Base-by-base conservation (phyloP, 2,888 invertebrate species). In the Amphiduros pacificus region DNA sequence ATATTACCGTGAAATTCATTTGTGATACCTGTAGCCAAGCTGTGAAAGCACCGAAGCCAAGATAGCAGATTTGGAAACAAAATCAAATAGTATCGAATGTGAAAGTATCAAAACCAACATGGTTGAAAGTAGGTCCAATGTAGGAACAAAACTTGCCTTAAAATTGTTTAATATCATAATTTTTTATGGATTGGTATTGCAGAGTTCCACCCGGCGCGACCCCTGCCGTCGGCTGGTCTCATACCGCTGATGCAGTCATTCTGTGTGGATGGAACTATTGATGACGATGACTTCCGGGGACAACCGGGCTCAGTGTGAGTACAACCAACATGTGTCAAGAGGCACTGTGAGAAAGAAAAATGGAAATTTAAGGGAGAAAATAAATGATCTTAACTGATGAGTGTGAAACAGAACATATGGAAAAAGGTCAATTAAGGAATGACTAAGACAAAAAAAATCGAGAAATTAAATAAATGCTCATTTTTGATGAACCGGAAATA, bases 261-360 rank as follows among this genome's bases (percentile, higher is more conserved):
- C 26, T 58, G 58, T 29, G 24, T 24, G 24, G 49, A 50, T 20
- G 27, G n/a, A 17, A 58, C 51, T 1, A 2, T 44, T 6, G 32
- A 48, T 14, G 11, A 32, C 5, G 58, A 58, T 32, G 29, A 48
- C 36, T 58, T 58, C 24, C 3, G 50, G 9, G 58, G 49, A 11
- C 58, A 58, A 36, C 32, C 49, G 4, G 58, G 58, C 6, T 58
- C 58, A 28, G 50, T 58, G 58, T 58, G 26, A 58, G 58, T 31
- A 9, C 22, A 14, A 14, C 17, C 14, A 20, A n/a, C n/a, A n/a
- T n/a, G n/a, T n/a, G n/a, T n/a, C n/a, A n/a, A n/a, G n/a, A n/a
- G n/a, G n/a, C n/a, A n/a, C n/a, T n/a, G n/a, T n/a, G n/a, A n/a
- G n/a, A n/a, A n/a, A n/a, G n/a, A n/a, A n/a, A n/a, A n/a, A n/a